phyloP scores from a whole-genome alignment of 2,113 vertebrate species.

The Copsychus sechellarum region DNA sequence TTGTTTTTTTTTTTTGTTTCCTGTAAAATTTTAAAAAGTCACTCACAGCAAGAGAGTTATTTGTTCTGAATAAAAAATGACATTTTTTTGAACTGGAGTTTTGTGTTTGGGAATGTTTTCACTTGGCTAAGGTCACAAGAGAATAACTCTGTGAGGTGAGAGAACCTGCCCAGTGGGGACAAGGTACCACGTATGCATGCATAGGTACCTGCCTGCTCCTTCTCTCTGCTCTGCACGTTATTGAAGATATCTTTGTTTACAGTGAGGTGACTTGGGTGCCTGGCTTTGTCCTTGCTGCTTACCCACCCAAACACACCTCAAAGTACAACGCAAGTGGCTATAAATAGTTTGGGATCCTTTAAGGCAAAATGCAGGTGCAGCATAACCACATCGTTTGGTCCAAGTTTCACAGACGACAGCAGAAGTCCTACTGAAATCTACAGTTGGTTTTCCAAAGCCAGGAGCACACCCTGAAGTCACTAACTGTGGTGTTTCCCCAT shows the following conservation, averaged over 20 bases:
- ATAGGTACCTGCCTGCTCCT: rapidly evolving
- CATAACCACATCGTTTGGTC: neutral
- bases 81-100: neutral
- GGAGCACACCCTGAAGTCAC: neutral
- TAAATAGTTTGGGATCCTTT: slow-evolving; percentile 22
- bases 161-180: neutral
- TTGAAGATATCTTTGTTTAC: neutral
- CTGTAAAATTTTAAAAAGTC: neutral
- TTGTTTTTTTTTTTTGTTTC: neutral
- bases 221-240: neutral
- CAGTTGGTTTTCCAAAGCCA: neutral
- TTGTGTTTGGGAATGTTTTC: neutral
- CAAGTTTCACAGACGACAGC: neutral
- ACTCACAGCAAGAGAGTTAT: neutral
- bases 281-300: slow-evolving; percentile 15
- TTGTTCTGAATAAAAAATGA: neutral
- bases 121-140: neutral
- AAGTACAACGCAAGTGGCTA: neutral
- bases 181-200: rapidly evolving
- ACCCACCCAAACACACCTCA: slow-evolving; percentile 34
- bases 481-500: neutral
- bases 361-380: neutral
- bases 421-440: neutral
- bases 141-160: neutral
- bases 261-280: neutral